These are phyloP conservation scores for Gryllus longicercus DNA, from an alignment of 2,888 invertebrate genomes.

Conservation along the genomic window DNA sequence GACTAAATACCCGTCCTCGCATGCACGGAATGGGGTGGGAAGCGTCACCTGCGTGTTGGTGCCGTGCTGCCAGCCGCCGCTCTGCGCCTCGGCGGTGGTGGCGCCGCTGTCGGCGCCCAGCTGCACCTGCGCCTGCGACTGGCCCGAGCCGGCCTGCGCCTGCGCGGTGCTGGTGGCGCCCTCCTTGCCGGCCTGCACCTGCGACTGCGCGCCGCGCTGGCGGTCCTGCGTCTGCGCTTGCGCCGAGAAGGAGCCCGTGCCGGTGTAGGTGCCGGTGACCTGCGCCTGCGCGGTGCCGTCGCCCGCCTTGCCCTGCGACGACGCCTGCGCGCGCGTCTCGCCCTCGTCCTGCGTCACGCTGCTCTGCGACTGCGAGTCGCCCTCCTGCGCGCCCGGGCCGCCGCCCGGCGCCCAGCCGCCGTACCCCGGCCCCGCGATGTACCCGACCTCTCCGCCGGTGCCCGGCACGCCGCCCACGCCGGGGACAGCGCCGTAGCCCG, in stretches of 20 bases:
- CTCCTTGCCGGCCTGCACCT: constrained; percentile 66
- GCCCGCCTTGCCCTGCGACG: constrained; percentile 70
- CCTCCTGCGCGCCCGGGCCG: constrained; percentile 48
- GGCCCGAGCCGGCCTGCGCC: constrained; percentile 68
- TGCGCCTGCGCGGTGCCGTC: constrained; percentile 77
- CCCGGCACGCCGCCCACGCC: too few relatives aligned
- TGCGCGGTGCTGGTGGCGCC: constrained; percentile 74
- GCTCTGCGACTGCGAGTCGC: constrained; percentile 71
- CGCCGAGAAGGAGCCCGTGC: constrained; percentile 75
- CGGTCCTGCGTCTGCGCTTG: constrained; percentile 75
- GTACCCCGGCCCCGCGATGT: constrained; percentile 37
- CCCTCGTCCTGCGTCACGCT: constrained; percentile 56
- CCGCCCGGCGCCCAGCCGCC: constrained; percentile 29
- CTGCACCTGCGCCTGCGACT: constrained; percentile 74
- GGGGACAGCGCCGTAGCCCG: not conserved
- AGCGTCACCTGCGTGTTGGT: constrained; percentile 59
- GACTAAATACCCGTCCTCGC: too few relatives aligned
- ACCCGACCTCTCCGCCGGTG: too few relatives aligned
- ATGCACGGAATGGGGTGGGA: too few relatives aligned
- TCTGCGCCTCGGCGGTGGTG: constrained; percentile 71
- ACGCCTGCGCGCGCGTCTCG: constrained; percentile 71
- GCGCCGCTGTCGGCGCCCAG: constrained; percentile 72
- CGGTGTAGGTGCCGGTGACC: constrained; percentile 75
- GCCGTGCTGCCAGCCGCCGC: constrained; percentile 70
- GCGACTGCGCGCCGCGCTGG: constrained; percentile 65